Percentiles rank a stretch among this genome's conserved stretches.
These are phyloP conservation scores for Mythimna impura DNA, from an alignment of 2,888 invertebrate species.

Conservation along the genomic window DNA sequence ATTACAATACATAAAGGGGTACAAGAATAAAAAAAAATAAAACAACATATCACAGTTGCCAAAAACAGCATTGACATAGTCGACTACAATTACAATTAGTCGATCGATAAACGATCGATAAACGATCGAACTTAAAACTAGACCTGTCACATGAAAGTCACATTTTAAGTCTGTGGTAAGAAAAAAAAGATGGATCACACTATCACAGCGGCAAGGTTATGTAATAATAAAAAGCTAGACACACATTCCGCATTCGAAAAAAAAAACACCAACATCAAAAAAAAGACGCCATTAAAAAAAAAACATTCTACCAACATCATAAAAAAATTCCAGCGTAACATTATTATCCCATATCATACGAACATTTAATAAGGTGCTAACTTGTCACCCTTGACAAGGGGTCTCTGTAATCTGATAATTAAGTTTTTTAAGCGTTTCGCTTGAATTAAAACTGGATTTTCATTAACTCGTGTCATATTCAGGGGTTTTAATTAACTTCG, in stretches of 20 bases:
- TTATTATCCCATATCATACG: conserved; percentile 53
- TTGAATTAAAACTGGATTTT: conserved; percentile 55
- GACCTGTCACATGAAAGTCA: too few species aligned
- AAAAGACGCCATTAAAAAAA: conserved; percentile 8
- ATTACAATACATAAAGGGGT: too few species aligned
- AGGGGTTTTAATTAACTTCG: conserved; percentile 60
- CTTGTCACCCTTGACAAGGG: conserved; percentile 54
- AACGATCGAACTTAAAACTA: too few species aligned
- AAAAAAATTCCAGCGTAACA: conserved; percentile 17
- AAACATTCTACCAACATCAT: conserved; percentile 11
- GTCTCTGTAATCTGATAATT: conserved; percentile 62
- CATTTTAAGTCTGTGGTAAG: too few species aligned
- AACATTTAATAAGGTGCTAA: conserved; percentile 62
- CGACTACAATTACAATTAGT: too few species aligned
- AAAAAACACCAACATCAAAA: not conserved
- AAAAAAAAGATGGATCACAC: too few species aligned
- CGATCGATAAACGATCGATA: too few species aligned
- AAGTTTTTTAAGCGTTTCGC: conserved; percentile 64
- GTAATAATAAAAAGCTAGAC: too few species aligned
- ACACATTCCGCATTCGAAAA: not conserved
- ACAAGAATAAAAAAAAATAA: too few species aligned
- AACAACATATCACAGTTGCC: too few species aligned
- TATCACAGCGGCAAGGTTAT: too few species aligned
- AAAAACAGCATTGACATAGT: too few species aligned
- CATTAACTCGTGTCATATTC: conserved; percentile 60